phyloP scores from a whole-genome alignment of 1,140 invertebrate genomes.

The Reticulitermes speratus region DNA sequence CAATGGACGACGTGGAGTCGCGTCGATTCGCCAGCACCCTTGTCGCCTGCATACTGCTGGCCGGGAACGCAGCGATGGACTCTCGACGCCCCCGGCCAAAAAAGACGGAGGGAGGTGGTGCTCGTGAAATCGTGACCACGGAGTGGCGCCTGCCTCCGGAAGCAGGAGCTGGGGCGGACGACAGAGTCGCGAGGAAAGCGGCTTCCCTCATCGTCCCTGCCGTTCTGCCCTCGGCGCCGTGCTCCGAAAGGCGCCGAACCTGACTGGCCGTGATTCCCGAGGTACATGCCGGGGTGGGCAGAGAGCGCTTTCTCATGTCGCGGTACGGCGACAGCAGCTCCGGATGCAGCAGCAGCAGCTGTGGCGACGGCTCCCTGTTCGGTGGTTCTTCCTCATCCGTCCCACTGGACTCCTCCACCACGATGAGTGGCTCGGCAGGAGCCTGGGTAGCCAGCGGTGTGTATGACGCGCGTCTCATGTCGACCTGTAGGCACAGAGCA shows the following conservation, averaged over 20 bases:
- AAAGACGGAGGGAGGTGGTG: slow-evolving; percentile 60
- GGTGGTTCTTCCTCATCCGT: slow-evolving; percentile 56
- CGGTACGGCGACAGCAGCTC: slow-evolving; percentile 77
- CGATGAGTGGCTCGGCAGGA: slow-evolving; percentile 67
- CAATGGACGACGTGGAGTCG: slow-evolving; percentile 49
- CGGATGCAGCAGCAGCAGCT: slow-evolving; percentile 60
- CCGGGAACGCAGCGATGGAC: slow-evolving; percentile 73
- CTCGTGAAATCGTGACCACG: slow-evolving; percentile 75
- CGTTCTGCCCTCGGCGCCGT: slow-evolving; percentile 62
- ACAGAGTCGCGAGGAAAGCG: slow-evolving; percentile 76
- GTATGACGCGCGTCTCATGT: slow-evolving; percentile 45
- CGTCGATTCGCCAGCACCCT: slow-evolving; percentile 40
- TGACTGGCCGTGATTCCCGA: slow-evolving; percentile 82
- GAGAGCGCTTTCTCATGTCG: slow-evolving; percentile 72
- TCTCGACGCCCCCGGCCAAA: slow-evolving; percentile 74
- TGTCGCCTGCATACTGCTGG: slow-evolving; percentile 43
- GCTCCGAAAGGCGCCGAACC: slow-evolving; percentile 73
- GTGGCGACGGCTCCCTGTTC: neutral
- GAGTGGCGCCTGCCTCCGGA: slow-evolving; percentile 75
- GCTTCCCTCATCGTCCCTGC: slow-evolving; percentile 60
- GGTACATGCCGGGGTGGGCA: slow-evolving; percentile 78
- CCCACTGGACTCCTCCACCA: slow-evolving; percentile 71
- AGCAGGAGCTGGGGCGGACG: slow-evolving; percentile 61
- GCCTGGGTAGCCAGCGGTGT: slow-evolving; percentile 40
- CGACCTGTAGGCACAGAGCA: slow-evolving; percentile 16